Evolutionary conservation across 1,140 invertebrate genomes (phyloP).

Genomic region (Myzus persicae): DNA sequence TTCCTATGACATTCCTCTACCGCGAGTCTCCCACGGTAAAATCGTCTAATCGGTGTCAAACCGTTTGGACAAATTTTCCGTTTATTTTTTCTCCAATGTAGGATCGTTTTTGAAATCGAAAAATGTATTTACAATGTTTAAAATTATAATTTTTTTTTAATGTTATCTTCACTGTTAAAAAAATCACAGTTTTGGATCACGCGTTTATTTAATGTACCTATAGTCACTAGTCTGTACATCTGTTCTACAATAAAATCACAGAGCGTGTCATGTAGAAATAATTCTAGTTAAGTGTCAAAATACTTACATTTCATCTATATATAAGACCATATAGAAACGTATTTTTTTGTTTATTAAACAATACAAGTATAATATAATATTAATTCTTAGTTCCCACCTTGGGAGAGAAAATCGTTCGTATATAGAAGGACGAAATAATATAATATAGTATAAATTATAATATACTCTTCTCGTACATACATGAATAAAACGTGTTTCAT

Average conservation of each 20-base stretch:
- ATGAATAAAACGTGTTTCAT: too few species aligned
- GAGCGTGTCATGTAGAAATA: neutral
- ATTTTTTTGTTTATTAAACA: too few species aligned
- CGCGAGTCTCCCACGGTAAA: neutral
- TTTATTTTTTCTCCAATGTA: neutral
- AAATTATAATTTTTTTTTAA: neutral
- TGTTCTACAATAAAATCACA: neutral
- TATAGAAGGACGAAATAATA: too few species aligned
- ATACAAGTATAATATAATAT: too few species aligned
- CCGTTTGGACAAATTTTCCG: neutral
- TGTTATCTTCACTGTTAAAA: neutral
- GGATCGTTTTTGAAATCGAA: neutral
- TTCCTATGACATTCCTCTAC: neutral
- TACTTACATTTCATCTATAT: too few species aligned
- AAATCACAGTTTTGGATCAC: neutral
- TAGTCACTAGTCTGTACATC: neutral
- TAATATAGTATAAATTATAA: too few species aligned
- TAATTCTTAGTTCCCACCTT: too few species aligned
- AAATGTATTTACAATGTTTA: neutral
- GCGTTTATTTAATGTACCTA: neutral
- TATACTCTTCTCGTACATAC: too few species aligned
- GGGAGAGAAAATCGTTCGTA: too few species aligned
- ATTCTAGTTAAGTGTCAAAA: neutral
- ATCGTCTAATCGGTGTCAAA: neutral
- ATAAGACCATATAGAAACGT: too few species aligned